These are phyloP conservation scores for Opisthocomus hoazin DNA, from an alignment of 2,113 vertebrate genomes.

Conservation along the genomic window DNA sequence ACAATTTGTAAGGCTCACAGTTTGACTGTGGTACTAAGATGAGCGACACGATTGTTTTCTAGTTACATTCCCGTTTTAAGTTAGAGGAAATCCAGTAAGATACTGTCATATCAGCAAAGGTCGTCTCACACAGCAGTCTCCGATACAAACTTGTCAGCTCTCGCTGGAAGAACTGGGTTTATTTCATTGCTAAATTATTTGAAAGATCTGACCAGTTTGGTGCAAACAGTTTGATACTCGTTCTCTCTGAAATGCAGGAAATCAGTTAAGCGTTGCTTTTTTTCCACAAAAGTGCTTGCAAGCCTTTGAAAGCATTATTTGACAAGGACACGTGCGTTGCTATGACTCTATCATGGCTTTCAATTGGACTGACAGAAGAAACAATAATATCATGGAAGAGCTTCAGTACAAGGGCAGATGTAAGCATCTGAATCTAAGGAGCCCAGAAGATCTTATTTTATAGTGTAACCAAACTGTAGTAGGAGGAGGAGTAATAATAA, in stretches of 20 bases:
- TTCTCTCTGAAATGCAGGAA: neutral
- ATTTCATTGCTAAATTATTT: neutral
- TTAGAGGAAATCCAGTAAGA: neutral
- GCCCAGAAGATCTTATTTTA: conserved; percentile 10
- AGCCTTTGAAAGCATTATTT: neutral
- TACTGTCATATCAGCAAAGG: neutral
- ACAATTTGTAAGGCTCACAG: neutral
- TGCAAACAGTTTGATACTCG: neutral
- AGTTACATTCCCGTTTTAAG: neutral
- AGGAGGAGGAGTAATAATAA: neutral
- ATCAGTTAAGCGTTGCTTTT: neutral
- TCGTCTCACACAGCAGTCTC: neutral
- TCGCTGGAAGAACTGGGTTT: neutral
- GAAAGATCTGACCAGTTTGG: neutral
- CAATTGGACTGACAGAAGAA: neutral
- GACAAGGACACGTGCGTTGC: neutral
- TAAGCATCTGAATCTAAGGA: neutral
- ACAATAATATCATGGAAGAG: neutral
- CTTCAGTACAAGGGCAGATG: conserved; percentile 5
- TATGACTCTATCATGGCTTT: neutral
- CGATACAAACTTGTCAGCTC: neutral
- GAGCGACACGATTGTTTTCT: neutral
- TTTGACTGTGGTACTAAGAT: neutral
- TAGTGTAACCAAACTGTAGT: neutral
- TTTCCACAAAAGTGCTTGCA: neutral